These are phyloP conservation scores for Caenorhabditis briggsae DNA, from an alignment of 1,140 invertebrate species.

Conservation along the genomic window DNA sequence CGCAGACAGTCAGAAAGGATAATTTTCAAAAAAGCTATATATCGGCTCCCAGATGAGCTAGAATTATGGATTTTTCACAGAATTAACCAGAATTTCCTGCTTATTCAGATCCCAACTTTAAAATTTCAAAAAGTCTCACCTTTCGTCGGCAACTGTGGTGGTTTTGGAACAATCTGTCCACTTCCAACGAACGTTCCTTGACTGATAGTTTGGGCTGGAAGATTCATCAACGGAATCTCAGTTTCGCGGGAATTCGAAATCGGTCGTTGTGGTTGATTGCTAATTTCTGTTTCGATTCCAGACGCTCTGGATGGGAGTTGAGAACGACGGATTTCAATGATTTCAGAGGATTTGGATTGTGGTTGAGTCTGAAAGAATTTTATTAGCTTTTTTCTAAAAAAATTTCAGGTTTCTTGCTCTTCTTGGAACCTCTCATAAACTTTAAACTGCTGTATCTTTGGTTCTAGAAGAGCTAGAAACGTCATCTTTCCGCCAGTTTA, in stretches of 20 bases:
- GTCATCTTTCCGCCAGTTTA: too few species aligned
- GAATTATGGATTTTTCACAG: too few species aligned
- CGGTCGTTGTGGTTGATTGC: slow-evolving; percentile 8
- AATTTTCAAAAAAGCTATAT: too few species aligned
- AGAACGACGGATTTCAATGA: slow-evolving; percentile 38
- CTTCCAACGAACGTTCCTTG: slow-evolving; percentile 25
- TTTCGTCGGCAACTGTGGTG: slow-evolving; percentile 13
- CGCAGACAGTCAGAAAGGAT: too few species aligned
- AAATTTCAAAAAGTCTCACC: neutral
- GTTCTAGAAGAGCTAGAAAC: too few species aligned
- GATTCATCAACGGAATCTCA: slow-evolving; percentile 12
- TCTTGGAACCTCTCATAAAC: too few species aligned
- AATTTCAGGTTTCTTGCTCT: neutral
- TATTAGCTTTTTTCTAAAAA: too few species aligned
- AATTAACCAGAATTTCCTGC: too few species aligned
- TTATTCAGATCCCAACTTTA: too few species aligned
- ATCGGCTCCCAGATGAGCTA: too few species aligned
- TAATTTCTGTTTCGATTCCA: slow-evolving; percentile 38
- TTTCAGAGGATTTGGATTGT: slow-evolving; percentile 27
- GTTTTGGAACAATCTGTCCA: slow-evolving; percentile 8
- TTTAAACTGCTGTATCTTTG: too few species aligned
- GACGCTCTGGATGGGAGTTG: slow-evolving; percentile 8
- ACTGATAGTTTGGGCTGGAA: slow-evolving; percentile 1
- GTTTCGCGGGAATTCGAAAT: slow-evolving; percentile 30
- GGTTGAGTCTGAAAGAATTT: neutral